Conservation (phyloP, 2,888 invertebrate genomes). For the Nomada hirtipes region DNA sequence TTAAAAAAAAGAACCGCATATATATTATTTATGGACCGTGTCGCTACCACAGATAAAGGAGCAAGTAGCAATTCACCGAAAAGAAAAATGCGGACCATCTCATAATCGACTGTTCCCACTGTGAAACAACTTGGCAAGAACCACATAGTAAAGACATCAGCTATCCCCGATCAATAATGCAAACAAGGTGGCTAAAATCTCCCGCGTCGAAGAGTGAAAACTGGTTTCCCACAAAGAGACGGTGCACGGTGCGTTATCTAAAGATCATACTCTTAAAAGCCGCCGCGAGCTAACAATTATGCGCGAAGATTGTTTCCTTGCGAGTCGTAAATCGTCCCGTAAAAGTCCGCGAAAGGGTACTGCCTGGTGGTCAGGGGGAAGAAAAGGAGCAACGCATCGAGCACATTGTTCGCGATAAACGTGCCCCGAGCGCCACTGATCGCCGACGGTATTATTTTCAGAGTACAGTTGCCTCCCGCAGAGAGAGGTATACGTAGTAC, state of each 20-base stretch:
- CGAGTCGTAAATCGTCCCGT: constrained; percentile 30
- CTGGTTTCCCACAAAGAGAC: neutral
- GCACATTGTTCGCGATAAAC: constrained; percentile 44
- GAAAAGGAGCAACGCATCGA: constrained; percentile 32
- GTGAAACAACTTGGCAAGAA: neutral
- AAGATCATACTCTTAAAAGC: too few species aligned
- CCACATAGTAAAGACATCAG: neutral
- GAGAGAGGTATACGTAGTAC: constrained; percentile 46
- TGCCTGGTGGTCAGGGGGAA: neutral
- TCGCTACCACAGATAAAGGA: too few species aligned
- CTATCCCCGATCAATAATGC: neutral
- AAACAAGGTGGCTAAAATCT: neutral
- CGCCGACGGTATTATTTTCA: constrained; percentile 28
- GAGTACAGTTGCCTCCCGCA: constrained; percentile 34
- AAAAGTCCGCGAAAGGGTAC: constrained; percentile 7
- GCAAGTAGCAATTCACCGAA: too few species aligned
- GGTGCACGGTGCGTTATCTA: neutral
- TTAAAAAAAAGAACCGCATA: too few species aligned
- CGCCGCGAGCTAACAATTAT: neutral
- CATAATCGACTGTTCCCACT: too few species aligned
- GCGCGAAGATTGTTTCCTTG: constrained; percentile 16
- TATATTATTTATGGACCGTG: too few species aligned
- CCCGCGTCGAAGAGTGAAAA: neutral
- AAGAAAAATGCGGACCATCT: too few species aligned
- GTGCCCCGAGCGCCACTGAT: constrained; percentile 32